These are phyloP conservation scores for Enchytraeus crypticus DNA, from an alignment of 2,888 invertebrate genomes.

Conservation along the genomic window DNA sequence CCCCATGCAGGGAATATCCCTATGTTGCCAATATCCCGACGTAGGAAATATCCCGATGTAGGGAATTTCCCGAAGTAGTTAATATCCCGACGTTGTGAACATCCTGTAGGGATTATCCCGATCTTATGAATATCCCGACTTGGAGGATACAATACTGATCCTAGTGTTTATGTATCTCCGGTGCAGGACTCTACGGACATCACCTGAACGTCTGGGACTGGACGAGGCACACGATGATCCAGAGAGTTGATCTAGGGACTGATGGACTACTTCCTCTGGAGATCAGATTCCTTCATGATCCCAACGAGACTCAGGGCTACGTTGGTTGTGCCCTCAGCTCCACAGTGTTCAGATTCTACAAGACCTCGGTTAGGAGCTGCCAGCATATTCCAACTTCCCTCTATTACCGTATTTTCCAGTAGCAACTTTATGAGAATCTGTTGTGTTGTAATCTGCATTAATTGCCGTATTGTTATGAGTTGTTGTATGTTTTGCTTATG, in stretches of 20 bases:
- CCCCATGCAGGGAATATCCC: no score
- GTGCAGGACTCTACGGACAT: conserved; percentile 75
- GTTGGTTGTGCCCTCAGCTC: conserved; percentile 80
- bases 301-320: conserved; percentile 72
- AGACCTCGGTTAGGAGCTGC: conserved; percentile 38
- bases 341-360: conserved; percentile 65
- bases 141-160: no score
- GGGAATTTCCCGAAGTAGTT: not conserved
- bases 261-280: conserved; percentile 85
- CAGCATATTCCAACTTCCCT: no score
- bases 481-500: not conserved
- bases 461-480: not conserved
- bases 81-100: not conserved
- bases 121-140: no score
- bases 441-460: no score
- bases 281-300: conserved; percentile 83
- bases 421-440: no score
- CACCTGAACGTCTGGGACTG: conserved; percentile 81
- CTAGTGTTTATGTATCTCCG: not conserved
- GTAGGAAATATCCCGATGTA: no score
- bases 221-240: conserved; percentile 68
- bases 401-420: no score
- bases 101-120: not conserved
- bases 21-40: no score
- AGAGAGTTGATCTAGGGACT: conserved; percentile 76